A percentile compares a stretch with the other conserved stretches of the same genome.
These are phyloP conservation scores for Eira barbara DNA, from an alignment of 2,113 vertebrate genomes.

Conservation along the genomic window DNA sequence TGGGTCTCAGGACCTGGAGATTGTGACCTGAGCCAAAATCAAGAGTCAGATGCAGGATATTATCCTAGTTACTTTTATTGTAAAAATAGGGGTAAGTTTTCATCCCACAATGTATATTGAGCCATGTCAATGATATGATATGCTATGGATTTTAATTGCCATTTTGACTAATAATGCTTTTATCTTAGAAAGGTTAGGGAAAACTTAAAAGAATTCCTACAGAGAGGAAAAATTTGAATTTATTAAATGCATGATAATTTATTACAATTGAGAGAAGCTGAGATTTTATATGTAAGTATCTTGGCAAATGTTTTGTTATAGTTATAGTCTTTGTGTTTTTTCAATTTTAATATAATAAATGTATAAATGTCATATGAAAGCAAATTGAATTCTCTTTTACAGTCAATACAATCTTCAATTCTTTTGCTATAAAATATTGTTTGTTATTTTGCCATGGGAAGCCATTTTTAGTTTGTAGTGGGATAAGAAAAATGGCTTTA, in stretches of 20 bases:
- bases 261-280: not conserved
- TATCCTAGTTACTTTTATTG: not conserved
- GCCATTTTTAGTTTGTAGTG: not conserved
- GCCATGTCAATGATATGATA: not conserved
- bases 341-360: not conserved
- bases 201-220: not conserved
- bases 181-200: not conserved
- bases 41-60: not conserved
- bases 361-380: not conserved
- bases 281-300: not conserved
- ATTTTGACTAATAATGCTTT: not conserved
- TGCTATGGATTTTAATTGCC: not conserved
- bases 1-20: not conserved
- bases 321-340: not conserved
- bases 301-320: not conserved
- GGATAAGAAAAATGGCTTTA: not conserved
- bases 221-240: not conserved
- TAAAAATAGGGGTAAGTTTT: not conserved
- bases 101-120: not conserved
- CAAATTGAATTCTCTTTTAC: not conserved
- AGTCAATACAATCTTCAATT: not conserved
- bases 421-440: not conserved
- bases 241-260: not conserved
- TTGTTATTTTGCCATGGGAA: not conserved
- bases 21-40: not conserved